Conservation (phyloP, 2,888 invertebrate genomes). For the Drosophila eohydei region DNA sequence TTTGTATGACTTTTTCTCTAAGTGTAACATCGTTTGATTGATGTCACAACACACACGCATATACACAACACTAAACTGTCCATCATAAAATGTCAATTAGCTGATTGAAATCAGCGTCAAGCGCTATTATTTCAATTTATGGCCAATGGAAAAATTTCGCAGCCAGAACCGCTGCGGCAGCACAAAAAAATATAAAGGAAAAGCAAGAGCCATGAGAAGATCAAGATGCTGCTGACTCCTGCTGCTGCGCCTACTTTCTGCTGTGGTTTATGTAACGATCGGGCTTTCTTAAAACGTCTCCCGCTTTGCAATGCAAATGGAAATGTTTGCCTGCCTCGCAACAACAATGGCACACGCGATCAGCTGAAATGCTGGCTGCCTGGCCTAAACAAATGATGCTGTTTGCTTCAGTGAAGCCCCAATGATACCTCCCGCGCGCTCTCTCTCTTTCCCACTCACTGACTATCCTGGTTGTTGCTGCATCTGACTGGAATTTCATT, state of each 20-base stretch:
- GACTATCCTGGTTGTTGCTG: constrained; percentile 6
- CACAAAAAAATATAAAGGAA: constrained; percentile 9
- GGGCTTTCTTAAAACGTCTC: constrained; percentile 51
- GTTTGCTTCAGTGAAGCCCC: neutral
- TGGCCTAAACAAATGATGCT: constrained; percentile 3
- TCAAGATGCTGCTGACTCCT: constrained; percentile 43
- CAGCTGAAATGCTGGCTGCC: constrained; percentile 2
- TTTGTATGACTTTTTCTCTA: neutral
- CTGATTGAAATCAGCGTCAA: constrained; percentile 68
- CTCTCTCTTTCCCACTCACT: neutral
- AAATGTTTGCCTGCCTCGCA: constrained; percentile 39
- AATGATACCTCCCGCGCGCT: neutral
- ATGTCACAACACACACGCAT: constrained; percentile 22
- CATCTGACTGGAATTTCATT: constrained; percentile 15
- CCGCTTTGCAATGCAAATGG: constrained; percentile 65
- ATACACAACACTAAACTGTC: constrained; percentile 37
- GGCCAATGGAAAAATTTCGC: constrained; percentile 58
- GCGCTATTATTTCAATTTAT: constrained; percentile 72
- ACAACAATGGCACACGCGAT: constrained; percentile 60
- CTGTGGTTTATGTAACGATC: constrained; percentile 75
- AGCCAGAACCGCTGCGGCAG: constrained; percentile 11
- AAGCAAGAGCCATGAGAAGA: constrained; percentile 61
- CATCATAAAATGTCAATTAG: constrained; percentile 78
- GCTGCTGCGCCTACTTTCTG: constrained; percentile 59
- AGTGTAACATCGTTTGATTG: constrained; percentile 28